phyloP scores from a whole-genome alignment of 35 echinoderm and acorn worm genomes.

The Lytechinus variegatus region DNA sequence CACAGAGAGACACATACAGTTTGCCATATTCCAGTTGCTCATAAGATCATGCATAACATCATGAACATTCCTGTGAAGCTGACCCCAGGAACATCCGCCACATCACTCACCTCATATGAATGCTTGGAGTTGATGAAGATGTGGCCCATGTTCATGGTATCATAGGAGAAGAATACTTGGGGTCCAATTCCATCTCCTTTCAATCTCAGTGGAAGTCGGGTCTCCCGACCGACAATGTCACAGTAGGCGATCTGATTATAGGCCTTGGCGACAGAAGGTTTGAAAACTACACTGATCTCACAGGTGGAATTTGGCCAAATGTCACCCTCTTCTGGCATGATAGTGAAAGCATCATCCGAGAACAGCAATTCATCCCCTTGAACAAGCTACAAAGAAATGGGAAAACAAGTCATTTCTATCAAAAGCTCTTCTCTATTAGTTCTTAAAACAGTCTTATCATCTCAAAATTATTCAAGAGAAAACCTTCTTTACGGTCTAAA shows the following conservation, averaged over 20 bases:
- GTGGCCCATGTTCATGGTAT: constrained; percentile 92
- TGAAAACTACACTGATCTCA: constrained; percentile 84
- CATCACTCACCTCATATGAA: constrained; percentile 88
- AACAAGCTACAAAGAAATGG: constrained; percentile 60
- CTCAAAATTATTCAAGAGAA: too few relatives aligned
- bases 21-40: too few relatives aligned
- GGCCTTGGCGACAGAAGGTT: constrained; percentile 77
- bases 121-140: constrained; percentile 96
- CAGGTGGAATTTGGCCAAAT: constrained; percentile 87
- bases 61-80: too few relatives aligned
- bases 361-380: constrained; percentile 87
- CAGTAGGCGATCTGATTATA: constrained; percentile 93
- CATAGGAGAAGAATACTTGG: constrained; percentile 83
- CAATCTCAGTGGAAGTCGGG: constrained; percentile 80
- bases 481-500: too few relatives aligned
- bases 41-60: too few relatives aligned
- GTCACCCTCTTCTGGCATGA: constrained; percentile 83
- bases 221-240: constrained; percentile 94
- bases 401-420: neutral
- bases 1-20: too few relatives aligned
- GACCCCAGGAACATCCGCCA: too few relatives aligned
- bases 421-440: too few relatives aligned
- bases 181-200: constrained; percentile 93
- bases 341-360: constrained; percentile 83
- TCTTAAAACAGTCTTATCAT: too few relatives aligned